Percentiles rank a stretch among this genome's conserved stretches.
phyloP scores from a whole-genome alignment of 2,888 invertebrate species.

The Pogonocherus hispidulus region DNA sequence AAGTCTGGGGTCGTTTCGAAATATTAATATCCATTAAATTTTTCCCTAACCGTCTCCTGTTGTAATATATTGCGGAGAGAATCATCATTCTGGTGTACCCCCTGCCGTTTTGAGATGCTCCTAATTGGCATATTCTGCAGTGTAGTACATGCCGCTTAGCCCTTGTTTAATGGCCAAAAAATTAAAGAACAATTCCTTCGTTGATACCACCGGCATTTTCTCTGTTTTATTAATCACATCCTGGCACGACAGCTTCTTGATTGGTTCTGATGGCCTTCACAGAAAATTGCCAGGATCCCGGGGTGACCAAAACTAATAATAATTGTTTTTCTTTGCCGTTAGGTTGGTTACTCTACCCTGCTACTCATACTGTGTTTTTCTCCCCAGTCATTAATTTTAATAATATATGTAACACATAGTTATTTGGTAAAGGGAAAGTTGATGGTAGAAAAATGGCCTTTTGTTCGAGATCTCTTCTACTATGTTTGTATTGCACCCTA shows the following conservation, averaged over 20 bases:
- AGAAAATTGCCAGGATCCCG: slow-evolving; percentile 59
- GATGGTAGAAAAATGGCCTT: slow-evolving; percentile 16
- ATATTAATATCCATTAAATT: slow-evolving; percentile 61
- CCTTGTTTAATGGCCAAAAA: slow-evolving; percentile 60
- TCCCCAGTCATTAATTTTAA: slow-evolving; percentile 61
- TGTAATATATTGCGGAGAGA: slow-evolving; percentile 51
- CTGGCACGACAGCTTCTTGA: slow-evolving; percentile 59
- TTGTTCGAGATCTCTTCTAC: slow-evolving; percentile 3
- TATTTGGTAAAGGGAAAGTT: slow-evolving; percentile 7
- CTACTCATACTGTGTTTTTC: slow-evolving; percentile 63
- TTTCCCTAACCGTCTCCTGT: slow-evolving; percentile 47
- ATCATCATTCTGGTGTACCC: slow-evolving; percentile 50
- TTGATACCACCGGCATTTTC: slow-evolving; percentile 41
- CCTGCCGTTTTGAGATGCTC: slow-evolving; percentile 56
- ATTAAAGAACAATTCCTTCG: slow-evolving; percentile 58
- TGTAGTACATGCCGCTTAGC: slow-evolving; percentile 53
- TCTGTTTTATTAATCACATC: slow-evolving; percentile 60
- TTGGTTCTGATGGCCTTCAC: slow-evolving; percentile 61
- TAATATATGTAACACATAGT: slow-evolving; percentile 43
- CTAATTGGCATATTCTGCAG: slow-evolving; percentile 61
- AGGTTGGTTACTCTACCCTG: slow-evolving; percentile 50
- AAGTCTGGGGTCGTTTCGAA: slow-evolving; percentile 50
- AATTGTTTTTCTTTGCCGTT: slow-evolving; percentile 54
- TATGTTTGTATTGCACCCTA: background rate
- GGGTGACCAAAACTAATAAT: slow-evolving; percentile 61